These are phyloP conservation scores for Enteromius trimaculatus DNA, from an alignment of 2,797 vertebrate genomes.

Conservation along the genomic window DNA sequence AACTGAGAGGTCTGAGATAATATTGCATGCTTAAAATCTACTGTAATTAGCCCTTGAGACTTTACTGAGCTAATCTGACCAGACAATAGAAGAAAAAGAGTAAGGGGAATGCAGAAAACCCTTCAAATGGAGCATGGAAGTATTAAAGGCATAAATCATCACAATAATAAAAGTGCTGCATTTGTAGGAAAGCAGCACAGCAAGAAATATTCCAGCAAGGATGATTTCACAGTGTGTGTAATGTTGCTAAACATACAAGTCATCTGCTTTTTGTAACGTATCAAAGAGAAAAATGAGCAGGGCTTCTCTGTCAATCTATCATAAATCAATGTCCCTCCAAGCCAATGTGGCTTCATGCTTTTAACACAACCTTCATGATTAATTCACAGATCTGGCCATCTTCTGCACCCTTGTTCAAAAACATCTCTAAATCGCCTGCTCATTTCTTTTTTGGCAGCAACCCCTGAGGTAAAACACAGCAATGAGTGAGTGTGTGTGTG, in stretches of 20 bases:
- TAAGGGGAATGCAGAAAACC: background rate
- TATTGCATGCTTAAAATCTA: background rate
- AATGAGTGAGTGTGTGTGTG: slow-evolving; percentile 28
- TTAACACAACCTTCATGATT: slow-evolving; percentile 71
- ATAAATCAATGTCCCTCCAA: slow-evolving; percentile 67
- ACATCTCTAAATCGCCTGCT: slow-evolving; percentile 45
- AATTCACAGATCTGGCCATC: slow-evolving; percentile 64
- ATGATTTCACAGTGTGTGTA: slow-evolving; percentile 2
- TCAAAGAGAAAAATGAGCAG: background rate
- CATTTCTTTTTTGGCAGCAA: slow-evolving; percentile 23
- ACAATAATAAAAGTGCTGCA: slow-evolving; percentile 1
- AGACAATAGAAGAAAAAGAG: background rate
- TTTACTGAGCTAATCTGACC: slow-evolving; percentile 1
- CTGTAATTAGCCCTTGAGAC: background rate
- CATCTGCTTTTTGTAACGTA: background rate
- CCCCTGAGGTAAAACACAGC: slow-evolving; percentile 25
- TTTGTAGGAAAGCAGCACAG: background rate
- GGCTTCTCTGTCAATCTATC: slow-evolving; percentile 35
- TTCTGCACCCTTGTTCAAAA: slow-evolving; percentile 39
- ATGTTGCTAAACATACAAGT: slow-evolving; percentile 7
- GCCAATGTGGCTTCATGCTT: slow-evolving; percentile 58
- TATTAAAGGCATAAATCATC: background rate
- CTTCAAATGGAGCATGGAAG: background rate
- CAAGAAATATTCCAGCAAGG: background rate
- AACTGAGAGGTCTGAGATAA: background rate